These are phyloP conservation scores for Kryptopterus vitreolus DNA, from an alignment of 2,797 vertebrate genomes.

Conservation along the genomic window DNA sequence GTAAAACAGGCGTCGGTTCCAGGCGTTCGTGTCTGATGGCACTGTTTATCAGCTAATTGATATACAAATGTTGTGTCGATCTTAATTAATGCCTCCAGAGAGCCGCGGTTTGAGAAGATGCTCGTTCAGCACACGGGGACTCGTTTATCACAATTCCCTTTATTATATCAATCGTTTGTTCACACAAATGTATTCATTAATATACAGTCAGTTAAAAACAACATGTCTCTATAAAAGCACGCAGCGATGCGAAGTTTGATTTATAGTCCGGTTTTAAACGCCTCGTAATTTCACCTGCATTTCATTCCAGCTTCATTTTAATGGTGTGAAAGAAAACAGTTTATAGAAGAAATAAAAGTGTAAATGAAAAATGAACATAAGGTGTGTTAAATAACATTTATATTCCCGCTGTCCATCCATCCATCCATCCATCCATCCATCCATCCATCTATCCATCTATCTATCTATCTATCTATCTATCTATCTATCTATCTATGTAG, in stretches of 20 bases:
- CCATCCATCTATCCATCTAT: too few species aligned
- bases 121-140: constrained; percentile 4
- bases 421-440: too few species aligned
- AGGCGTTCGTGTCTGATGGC: constrained; percentile 26
- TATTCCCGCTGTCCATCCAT: too few species aligned
- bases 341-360: not conserved
- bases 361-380: not conserved
- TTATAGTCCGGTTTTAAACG: not conserved
- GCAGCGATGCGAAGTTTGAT: not conserved
- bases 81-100: constrained; percentile 26
- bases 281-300: too few species aligned
- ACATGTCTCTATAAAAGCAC: not conserved
- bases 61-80: constrained; percentile 27
- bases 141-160: not conserved
- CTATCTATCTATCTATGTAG: too few species aligned
- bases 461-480: too few species aligned
- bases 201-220: not conserved
- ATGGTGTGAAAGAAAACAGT: not conserved
- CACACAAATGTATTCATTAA: not conserved
- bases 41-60: constrained; percentile 41
- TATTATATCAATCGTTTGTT: not conserved
- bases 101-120: not conserved
- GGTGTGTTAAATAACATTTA: too few species aligned
- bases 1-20: constrained; percentile 21
- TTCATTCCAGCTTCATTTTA: not conserved